A percentile compares a stretch with the other conserved stretches of the same genome.
Evolutionary conservation across 1,140 invertebrate species (phyloP).

Genomic region (Cydia pomonella): DNA sequence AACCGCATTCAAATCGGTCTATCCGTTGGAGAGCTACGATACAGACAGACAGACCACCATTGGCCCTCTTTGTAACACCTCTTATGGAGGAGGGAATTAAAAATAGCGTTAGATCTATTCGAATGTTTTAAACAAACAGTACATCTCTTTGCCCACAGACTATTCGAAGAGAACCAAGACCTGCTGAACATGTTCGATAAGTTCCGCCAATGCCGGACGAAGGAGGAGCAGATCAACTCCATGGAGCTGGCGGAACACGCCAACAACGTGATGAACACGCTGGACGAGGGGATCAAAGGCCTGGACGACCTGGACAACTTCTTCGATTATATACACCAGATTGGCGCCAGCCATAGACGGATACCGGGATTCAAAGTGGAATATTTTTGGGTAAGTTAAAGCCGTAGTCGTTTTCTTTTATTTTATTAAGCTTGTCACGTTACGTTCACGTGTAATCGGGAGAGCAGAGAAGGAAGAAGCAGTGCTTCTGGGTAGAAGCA

Average conservation of each 20-base stretch:
- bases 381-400: slow-evolving; percentile 90
- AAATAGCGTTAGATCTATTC: too few relatives aligned
- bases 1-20: too few relatives aligned
- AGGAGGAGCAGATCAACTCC: slow-evolving; percentile 89
- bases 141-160: slow-evolving; percentile 79
- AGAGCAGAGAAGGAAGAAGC: too few relatives aligned
- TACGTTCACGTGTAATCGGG: too few relatives aligned
- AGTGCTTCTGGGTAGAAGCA: too few relatives aligned
- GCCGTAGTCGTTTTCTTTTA: not conserved
- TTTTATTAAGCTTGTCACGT: too few relatives aligned
- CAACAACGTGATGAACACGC: slow-evolving; percentile 92
- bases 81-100: too few relatives aligned
- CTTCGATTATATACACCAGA: slow-evolving; percentile 89
- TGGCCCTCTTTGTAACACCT: too few relatives aligned
- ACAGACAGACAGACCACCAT: too few relatives aligned
- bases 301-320: slow-evolving; percentile 92
- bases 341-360: slow-evolving; percentile 90
- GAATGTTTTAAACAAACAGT: too few relatives aligned
- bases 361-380: slow-evolving; percentile 92
- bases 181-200: slow-evolving; percentile 90
- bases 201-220: slow-evolving; percentile 88
- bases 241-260: slow-evolving; percentile 93
- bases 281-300: slow-evolving; percentile 92
- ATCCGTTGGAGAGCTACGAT: too few relatives aligned
- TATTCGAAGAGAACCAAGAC: slow-evolving; percentile 94